Base-by-base conservation (phyloP, 2,797 vertebrate genomes). In the Allobates femoralis region DNA sequence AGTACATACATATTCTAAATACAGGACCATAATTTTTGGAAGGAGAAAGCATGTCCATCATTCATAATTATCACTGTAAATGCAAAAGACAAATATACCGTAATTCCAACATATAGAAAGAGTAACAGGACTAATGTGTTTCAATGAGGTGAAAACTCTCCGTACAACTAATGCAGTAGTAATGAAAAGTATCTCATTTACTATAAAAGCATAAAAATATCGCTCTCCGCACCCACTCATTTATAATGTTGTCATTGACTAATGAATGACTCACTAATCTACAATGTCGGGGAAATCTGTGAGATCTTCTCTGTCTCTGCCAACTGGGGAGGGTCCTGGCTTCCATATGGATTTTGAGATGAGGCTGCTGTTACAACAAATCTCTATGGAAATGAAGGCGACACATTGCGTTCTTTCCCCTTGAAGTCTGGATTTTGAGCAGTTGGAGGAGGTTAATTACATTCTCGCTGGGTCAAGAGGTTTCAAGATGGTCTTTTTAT, bases 381-480 rank as follows among this genome's bases (percentile, higher is more conserved):
- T 82, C 46, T 64, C 85, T 67, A 15, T 16, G 19, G 32, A 76
- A 21, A 69, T 12, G 46, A 78, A 21, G 53, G n/a, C 51, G 84
- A 75, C 41, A 79, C 53, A 53, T 77, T 87, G 80, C 60, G 78
- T 83, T 76, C 16, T 71, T 69, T 83, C 34, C 51, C 74, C 32
- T 78, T 87, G 81, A 83, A 83, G 62, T 55, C 73, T 62, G 34
- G 32, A 73, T 60, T 87, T 69, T 56, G 74, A 86, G 34, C 32
- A 69, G 62, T 34, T 83, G 75, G 62, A 83, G 18, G 21, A 83
- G 86, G 86, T 87, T 87, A 87, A 87, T 87, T 87, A 67, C 80
- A 78, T 87, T 28, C 50, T 79, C 26, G 10, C 34, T 71, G 75
- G 86, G 81, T 87, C 86, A 83, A 62, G 86, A 73, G 64, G 19